Evolutionary conservation across 2,888 invertebrate genomes (phyloP), one percentile per base, ranked within the genome.

Genomic region (Digitonthophagus gazella): DNA sequence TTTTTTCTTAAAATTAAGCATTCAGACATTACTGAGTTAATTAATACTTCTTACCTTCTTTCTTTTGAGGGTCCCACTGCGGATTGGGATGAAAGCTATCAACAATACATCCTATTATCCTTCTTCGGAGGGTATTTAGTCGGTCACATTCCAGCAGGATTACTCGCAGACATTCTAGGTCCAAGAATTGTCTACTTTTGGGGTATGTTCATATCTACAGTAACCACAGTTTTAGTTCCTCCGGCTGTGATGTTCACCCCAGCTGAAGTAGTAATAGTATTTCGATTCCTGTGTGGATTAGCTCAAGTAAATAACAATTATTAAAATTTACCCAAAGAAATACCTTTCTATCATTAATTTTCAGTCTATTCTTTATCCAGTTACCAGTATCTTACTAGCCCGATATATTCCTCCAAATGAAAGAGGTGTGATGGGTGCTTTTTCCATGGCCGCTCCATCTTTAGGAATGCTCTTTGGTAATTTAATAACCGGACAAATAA

Each of bases 401-500:
- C 82, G 87, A 75, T 89, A 89, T 89, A 85, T 86, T 0, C 87
- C 88, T 0, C 85, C 87, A 0, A 76, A 83, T 2, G 89, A 89
- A 74, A 79, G 88, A 28, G 86, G 87, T 2, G 79, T 84, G 58
- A 83, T 88, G 56, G 87, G 88, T 0, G 86, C 88, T 0, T 84
- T 89, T 78, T 86, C 88, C 67, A 88, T 88, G 68, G 86, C 88
- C 67, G 86, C 87, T 0, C 87, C 86, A 14, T 77, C 84, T 0
- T 58, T 90, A 1, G 90, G 91, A 0, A 91, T 91, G 0, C 76
- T 89, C 2, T 83, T 91, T 14, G 70, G 66, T 15, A n/a, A 85
- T 91, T 64, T 86, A 88, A 70, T 84, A 8, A 69, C 16, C 86
- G 70, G 70, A 1, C 2, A 58, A 11, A 5, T 63, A 0, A 87